Conservation (phyloP, 2,888 invertebrate species). For the Strigamia crassipes region DNA sequence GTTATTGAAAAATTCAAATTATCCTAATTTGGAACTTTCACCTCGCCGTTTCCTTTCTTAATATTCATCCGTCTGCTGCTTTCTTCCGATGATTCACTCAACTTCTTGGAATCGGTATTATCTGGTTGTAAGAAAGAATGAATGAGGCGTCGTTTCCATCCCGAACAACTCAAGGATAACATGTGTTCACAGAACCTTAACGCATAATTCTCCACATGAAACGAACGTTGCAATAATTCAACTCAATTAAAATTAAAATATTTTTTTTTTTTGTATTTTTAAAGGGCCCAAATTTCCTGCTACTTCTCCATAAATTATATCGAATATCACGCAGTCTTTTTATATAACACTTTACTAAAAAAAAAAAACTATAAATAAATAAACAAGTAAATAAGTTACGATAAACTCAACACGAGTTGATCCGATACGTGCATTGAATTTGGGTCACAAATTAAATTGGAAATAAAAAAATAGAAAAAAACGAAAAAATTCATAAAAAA, state of each 20-base stretch:
- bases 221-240: not conserved
- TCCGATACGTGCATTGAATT: not conserved
- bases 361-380: too few species aligned
- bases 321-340: not conserved
- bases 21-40: conserved; percentile 7
- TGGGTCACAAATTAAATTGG: not conserved
- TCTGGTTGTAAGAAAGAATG: not conserved
- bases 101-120: conserved; percentile 4
- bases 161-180: not conserved
- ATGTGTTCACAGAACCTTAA: not conserved
- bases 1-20: not conserved
- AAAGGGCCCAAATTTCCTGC: not conserved
- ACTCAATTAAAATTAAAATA: not conserved
- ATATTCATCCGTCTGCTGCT: not conserved
- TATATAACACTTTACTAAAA: too few species aligned
- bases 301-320: too few species aligned
- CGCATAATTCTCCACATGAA: not conserved
- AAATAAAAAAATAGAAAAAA: too few species aligned
- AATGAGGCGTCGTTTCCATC: not conserved
- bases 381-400: not conserved
- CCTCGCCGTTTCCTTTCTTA: conserved; percentile 1
- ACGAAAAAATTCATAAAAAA: not conserved
- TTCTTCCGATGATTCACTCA: conserved; percentile 9
- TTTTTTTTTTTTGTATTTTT: not conserved
- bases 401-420: not conserved